Base-by-base conservation (phyloP, 2,113 vertebrate genomes). In the Oenanthe melanoleuca region DNA sequence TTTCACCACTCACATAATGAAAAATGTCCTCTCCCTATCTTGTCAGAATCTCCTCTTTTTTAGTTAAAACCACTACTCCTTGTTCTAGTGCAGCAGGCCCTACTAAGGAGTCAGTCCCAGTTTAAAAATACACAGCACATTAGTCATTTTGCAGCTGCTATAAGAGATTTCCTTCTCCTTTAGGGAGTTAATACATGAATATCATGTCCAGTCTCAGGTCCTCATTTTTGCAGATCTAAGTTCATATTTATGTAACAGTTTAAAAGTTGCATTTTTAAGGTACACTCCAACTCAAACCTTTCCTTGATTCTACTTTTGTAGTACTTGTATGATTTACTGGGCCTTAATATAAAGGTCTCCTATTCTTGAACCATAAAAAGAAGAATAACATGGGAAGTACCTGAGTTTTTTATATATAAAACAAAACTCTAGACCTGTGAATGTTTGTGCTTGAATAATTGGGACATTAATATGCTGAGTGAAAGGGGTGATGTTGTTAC, bases 171-270 rank as follows among this genome's bases (percentile, higher is more conserved):
- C 26, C 17, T 88, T 57, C 45, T 80, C 24, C 8, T 1, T 5
- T 5, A 57, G 2, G 23, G 5, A n/a, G 4, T 29, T 45, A 63
- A 44, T 8, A 55, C 13, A 1, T 1, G 6, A 82, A 11, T 23
- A 29, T 44, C 4, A 42, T 10, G 33, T 9, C 8, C 29, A 25
- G 34, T 17, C 24, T 20, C 8, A 29, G 7, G 6, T 65, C 18
- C 14, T 19, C 2, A 3, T 13, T 92, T 13, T n/a, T 70, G 19
- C 29, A 47, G 15, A 50, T 37, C 9, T 6, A 55, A 55, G 5
- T 37, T 70, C 2, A 7, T 73, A 37, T 14, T 53, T 66, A 69
- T 75, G 11, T 26, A 83, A 67, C 11, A 42, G 11, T 12, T 15
- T 4, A 7, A 20, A 73, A 50, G 1, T 7, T 63, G 8, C 47